Evolutionary conservation across 2,888 invertebrate genomes (phyloP), one percentile per base, ranked within the genome.

Genomic region (Endomychus coccineus): DNA sequence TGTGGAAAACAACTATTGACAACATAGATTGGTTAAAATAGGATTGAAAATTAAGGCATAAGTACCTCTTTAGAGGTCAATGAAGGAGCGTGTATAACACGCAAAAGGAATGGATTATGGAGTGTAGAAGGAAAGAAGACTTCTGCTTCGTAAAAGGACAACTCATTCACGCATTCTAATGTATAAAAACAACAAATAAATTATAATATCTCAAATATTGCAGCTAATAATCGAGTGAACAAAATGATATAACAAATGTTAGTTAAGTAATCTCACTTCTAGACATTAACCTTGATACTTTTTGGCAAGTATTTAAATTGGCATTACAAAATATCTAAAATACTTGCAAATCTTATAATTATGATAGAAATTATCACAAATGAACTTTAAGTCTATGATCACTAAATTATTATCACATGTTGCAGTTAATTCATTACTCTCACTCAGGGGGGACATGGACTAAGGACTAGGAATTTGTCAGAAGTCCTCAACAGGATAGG

Each of bases 41-140:
- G 19, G 25, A 28, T 16, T 37, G 31, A 21, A 37, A 32, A 27
- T 25, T 37, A 21, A 31, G 36, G 36, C 31, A 31, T 21, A 21
- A 25, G 27, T 32, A 24, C 25, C 36, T 31, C 10, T 17, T 12
- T 19, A 19, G 7, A 28, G 28, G 32, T 7, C 33, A 19, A 15
- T 33, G n/a, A 16, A 38, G 33, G 38, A 33, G 15, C 19, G 33
- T 17, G 33, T 35, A 27, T 13, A 27, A 43, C 34, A 44, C 46
- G 46, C 46, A 47, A 58, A 54, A 62, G 61, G 62, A 62, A 62
- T 63, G 62, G 62, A 62, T 54, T 43, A n/a, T 58, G 62, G 62
- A 64, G 60, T 61, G 61, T 60, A 51, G 54, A 59, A 62, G 62
- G 62, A 60, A 55, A 55, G 62, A 63, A 64, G 64, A 64, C 64